Conservation (phyloP, 2,113 vertebrate species). For the Crotalus tigris region DNA sequence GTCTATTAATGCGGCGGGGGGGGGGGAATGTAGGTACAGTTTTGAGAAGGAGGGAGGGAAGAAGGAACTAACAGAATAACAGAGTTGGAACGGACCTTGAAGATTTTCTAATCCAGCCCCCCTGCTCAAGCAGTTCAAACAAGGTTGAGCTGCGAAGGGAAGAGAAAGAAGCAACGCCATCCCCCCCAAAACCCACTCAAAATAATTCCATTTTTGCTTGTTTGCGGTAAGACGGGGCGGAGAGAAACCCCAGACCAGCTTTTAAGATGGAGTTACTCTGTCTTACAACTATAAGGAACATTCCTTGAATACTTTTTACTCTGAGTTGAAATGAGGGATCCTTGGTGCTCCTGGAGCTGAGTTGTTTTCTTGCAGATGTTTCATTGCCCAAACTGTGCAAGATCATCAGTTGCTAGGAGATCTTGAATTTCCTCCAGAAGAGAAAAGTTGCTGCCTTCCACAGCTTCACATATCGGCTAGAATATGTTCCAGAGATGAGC, state of each 20-base stretch:
- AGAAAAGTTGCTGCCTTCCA: background rate
- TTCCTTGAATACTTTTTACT: background rate
- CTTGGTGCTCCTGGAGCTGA: no score
- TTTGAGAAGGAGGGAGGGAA: background rate
- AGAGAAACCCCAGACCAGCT: background rate
- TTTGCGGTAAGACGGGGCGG: background rate
- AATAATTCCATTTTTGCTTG: background rate
- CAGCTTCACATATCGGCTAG: background rate
- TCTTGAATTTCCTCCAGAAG: background rate
- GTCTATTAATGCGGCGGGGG: background rate
- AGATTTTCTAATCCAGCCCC: no score
- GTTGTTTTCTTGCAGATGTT: no score
- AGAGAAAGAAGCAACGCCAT: no score
- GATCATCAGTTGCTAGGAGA: background rate
- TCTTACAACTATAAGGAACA: background rate
- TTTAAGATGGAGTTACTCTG: background rate
- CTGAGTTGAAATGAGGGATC: no score
- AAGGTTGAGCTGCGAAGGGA: no score
- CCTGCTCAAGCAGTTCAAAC: no score
- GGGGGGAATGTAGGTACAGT: background rate
- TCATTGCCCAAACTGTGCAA: no score
- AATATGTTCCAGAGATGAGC: background rate
- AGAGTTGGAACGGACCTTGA: no score
- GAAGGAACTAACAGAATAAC: background rate
- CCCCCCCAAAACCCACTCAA: background rate